These are phyloP conservation scores for Gephyroberyx darwinii DNA, from an alignment of 2,797 vertebrate species.

Conservation along the genomic window DNA sequence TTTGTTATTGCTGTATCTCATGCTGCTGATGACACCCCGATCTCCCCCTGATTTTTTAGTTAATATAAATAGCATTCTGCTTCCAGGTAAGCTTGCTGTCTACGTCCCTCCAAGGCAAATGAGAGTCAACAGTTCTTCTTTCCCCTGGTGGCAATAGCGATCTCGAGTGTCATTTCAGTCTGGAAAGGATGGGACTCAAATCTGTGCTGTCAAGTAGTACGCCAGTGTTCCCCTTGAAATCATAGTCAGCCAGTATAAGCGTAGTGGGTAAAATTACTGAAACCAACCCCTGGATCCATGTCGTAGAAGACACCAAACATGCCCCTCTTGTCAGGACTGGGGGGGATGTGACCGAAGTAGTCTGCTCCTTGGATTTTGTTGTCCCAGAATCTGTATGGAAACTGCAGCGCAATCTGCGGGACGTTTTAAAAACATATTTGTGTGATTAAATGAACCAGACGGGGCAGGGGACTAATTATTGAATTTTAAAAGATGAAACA, in stretches of 20 bases:
- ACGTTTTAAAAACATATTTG: background rate
- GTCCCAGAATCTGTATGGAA: slow-evolving; percentile 96
- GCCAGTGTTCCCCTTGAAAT: too few relatives aligned
- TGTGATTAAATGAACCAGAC: background rate
- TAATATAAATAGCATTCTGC: too few relatives aligned
- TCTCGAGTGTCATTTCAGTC: background rate
- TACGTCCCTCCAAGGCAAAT: too few relatives aligned
- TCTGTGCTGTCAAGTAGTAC: too few relatives aligned
- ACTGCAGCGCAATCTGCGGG: slow-evolving; percentile 91
- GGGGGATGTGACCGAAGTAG: slow-evolving; percentile 93
- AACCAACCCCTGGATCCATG: slow-evolving; percentile 91
- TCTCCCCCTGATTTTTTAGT: too few relatives aligned
- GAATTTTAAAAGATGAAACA: background rate
- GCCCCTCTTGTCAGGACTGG: slow-evolving; percentile 88
- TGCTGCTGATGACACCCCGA: background rate
- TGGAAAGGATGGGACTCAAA: background rate
- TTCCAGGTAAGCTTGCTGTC: background rate
- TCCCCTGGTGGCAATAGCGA: background rate
- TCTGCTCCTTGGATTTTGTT: slow-evolving; percentile 95
- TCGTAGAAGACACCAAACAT: slow-evolving; percentile 97
- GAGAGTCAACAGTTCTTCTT: too few relatives aligned
- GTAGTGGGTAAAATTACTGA: slow-evolving; percentile 5
- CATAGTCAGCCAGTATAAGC: too few relatives aligned
- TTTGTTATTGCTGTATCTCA: background rate
- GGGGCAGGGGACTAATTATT: background rate